Evolutionary conservation across 2,113 vertebrate species (phyloP).

Genomic region (Peromyscus maniculatus): DNA sequence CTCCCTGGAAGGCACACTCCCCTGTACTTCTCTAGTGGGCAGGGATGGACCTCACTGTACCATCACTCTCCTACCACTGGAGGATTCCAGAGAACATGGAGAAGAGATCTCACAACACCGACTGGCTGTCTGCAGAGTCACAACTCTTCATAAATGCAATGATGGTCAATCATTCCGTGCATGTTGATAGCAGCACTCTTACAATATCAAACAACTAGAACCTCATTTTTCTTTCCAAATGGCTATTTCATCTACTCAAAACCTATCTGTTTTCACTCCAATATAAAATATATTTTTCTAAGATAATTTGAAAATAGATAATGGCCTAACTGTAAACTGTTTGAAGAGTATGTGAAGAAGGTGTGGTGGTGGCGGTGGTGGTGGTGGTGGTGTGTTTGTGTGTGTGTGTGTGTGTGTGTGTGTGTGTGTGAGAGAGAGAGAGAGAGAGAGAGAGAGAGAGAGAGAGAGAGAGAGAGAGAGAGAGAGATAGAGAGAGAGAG

Average conservation of each 20-base stretch:
- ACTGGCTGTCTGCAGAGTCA: background rate
- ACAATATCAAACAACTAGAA: conserved; percentile 83
- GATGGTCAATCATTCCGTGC: conserved; percentile 73
- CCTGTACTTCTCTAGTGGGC: background rate
- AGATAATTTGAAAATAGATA: conserved; percentile 77
- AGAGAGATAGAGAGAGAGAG: background rate
- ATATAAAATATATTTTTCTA: conserved; percentile 88
- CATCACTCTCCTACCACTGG: background rate
- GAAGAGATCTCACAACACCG: conserved; percentile 14
- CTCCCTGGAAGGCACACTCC: background rate
- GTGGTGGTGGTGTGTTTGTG: background rate
- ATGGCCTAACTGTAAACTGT: conserved; percentile 81
- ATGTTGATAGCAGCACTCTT: conserved; percentile 77
- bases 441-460: background rate
- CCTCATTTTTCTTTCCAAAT: conserved; percentile 81
- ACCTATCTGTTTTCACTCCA: conserved; percentile 89
- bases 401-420: background rate
- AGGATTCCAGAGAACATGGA: background rate
- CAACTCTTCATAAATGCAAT: conserved; percentile 74
- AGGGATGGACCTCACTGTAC: background rate
- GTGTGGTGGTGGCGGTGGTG: background rate
- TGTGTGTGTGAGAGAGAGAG: too few relatives aligned
- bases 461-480: background rate
- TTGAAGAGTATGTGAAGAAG: conserved; percentile 14
- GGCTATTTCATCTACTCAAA: conserved; percentile 89